Evolutionary conservation across 2,797 vertebrate genomes (phyloP).

Genomic region (Acanthornis magna): DNA sequence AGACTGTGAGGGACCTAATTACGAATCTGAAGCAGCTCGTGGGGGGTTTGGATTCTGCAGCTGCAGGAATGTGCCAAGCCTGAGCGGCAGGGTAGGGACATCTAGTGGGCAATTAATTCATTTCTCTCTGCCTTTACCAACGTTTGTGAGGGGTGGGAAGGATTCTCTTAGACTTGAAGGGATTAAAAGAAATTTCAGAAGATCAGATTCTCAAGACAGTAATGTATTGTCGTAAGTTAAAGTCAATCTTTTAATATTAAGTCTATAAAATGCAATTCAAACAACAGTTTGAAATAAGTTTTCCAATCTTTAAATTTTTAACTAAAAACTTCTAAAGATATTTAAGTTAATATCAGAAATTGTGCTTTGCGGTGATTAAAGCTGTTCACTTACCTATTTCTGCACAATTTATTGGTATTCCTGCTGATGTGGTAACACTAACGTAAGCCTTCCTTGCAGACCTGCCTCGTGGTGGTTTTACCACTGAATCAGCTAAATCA

Average conservation of each 20-base stretch:
- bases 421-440: neutral
- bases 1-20: neutral
- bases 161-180: neutral
- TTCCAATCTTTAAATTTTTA: neutral
- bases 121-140: neutral
- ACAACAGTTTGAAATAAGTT: neutral
- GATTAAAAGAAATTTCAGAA: neutral
- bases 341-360: neutral
- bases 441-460: neutral
- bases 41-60: neutral
- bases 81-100: neutral
- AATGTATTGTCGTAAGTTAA: neutral
- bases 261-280: neutral
- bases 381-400: neutral
- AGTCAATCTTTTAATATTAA: neutral
- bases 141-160: neutral
- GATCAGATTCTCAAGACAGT: neutral
- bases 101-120: neutral
- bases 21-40: neutral
- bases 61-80: neutral
- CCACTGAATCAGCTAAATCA: neutral
- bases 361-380: neutral
- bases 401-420: neutral
- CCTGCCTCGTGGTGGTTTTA: neutral
- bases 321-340: neutral